Evolutionary conservation across 92 coral and sea anemone genomes (phyloP).

Genomic region (Chrysogorgia sp.): DNA sequence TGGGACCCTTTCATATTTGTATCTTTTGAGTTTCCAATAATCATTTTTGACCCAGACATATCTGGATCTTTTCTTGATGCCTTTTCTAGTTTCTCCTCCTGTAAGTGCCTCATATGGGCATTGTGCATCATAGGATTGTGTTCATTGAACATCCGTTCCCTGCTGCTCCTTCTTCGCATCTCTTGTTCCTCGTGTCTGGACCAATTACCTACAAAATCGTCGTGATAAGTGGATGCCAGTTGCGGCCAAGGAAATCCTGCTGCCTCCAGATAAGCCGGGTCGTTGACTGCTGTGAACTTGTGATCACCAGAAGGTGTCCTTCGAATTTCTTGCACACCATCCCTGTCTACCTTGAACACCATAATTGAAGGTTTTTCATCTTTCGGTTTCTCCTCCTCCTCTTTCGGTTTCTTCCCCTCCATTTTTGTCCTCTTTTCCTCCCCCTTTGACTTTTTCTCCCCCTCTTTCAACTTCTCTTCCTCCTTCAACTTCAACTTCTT

Average conservation of each 20-base stretch:
- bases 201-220: neutral
- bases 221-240: too few species aligned
- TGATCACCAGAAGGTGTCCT: neutral
- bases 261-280: neutral
- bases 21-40: too few species aligned
- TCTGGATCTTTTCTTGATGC: too few species aligned
- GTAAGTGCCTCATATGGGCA: neutral
- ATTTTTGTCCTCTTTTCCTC: neutral
- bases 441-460: too few species aligned
- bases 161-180: neutral
- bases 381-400: neutral
- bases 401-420: neutral
- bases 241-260: neutral
- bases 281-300: neutral
- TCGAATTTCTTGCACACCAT: neutral
- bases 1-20: too few species aligned
- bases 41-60: too few species aligned
- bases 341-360: neutral
- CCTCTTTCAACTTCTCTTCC: neutral
- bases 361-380: slow-evolving; percentile 7
- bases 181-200: neutral
- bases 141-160: slow-evolving; percentile 12
- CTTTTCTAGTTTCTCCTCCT: neutral
- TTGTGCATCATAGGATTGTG: neutral
- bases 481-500: too few species aligned